These are phyloP conservation scores for Pandion haliaetus DNA, from an alignment of 2,113 vertebrate species.

Conservation along the genomic window DNA sequence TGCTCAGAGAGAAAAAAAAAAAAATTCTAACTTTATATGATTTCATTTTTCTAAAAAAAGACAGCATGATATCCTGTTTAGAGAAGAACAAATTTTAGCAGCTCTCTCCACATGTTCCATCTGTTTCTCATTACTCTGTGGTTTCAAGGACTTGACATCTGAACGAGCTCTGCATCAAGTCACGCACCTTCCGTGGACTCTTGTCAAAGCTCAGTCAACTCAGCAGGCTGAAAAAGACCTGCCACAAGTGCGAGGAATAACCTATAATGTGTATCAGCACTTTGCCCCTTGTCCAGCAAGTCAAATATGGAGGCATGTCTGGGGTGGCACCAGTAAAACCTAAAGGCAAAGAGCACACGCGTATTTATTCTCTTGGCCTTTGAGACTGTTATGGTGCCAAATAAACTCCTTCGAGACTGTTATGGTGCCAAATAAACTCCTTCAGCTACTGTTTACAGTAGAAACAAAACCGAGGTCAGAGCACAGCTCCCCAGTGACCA, in stretches of 20 bases:
- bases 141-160: conserved; percentile 9
- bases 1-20: background rate
- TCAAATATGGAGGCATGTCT: background rate
- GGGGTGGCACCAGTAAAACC: background rate
- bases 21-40: background rate
- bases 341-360: background rate
- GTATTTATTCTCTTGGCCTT: background rate
- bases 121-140: conserved; percentile 7
- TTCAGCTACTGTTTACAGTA: conserved; percentile 17
- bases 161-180: background rate
- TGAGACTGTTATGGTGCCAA: background rate
- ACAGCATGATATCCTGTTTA: conserved; percentile 11
- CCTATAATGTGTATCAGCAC: background rate
- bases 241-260: background rate
- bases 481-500: background rate
- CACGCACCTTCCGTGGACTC: background rate
- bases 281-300: background rate
- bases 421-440: conserved; percentile 11
- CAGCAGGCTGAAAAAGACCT: background rate
- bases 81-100: conserved; percentile 6
- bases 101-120: background rate
- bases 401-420: background rate
- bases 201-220: background rate
- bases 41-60: background rate
- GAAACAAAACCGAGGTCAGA: conserved; percentile 33